Conservation (phyloP, 1,140 invertebrate species). For the Euschistus heros region DNA sequence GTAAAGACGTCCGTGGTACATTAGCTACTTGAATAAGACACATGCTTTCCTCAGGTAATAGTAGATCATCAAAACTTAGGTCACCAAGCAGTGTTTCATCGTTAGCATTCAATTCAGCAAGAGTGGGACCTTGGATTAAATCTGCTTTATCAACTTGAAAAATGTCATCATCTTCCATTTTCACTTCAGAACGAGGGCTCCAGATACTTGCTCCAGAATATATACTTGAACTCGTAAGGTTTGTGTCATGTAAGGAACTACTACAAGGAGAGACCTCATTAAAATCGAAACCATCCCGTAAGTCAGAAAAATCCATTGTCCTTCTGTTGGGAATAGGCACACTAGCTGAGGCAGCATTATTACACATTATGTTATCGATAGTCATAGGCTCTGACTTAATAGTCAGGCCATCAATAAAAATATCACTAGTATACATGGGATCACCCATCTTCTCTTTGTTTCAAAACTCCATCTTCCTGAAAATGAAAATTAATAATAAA, state of each 20-base stretch:
- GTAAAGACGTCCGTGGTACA: background rate
- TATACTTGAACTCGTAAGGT: constrained; percentile 35
- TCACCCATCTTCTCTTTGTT: constrained; percentile 38
- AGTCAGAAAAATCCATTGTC: constrained; percentile 35
- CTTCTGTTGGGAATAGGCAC: constrained; percentile 44
- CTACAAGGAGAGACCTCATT: constrained; percentile 30
- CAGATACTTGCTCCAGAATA: constrained; percentile 39
- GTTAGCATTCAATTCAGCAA: constrained; percentile 78
- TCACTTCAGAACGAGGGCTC: constrained; percentile 45
- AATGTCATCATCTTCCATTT: constrained; percentile 78
- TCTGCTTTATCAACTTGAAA: constrained; percentile 82
- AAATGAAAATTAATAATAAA: background rate
- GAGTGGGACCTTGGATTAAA: constrained; percentile 68
- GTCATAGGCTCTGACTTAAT: constrained; percentile 41
- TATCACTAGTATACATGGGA: constrained; percentile 43
- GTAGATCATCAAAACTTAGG: constrained; percentile 72
- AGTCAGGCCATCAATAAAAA: constrained; percentile 42
- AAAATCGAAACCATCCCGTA: constrained; percentile 39
- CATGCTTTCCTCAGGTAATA: constrained; percentile 56
- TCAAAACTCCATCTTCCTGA: constrained; percentile 3
- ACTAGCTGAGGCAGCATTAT: constrained; percentile 39
- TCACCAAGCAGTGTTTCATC: constrained; percentile 66
- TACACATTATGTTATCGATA: constrained; percentile 31
- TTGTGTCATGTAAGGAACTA: constrained; percentile 41
- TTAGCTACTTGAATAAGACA: constrained; percentile 32